phyloP scores from a whole-genome alignment of 2,888 invertebrate genomes.

The Nebria brevicollis region DNA sequence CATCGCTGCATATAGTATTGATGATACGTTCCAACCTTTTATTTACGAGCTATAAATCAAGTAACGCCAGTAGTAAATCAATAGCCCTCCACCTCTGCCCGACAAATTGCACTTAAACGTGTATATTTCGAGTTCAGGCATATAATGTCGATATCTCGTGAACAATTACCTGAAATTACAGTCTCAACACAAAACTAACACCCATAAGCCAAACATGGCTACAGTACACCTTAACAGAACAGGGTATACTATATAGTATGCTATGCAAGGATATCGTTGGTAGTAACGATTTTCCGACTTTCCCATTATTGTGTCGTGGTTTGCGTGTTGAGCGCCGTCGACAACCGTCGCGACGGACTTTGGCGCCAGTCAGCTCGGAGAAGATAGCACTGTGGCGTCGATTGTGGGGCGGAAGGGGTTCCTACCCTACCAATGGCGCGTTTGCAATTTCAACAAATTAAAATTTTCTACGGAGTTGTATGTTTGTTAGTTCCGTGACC shows the following conservation, averaged over 20 bases:
- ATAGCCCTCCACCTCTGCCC: neutral
- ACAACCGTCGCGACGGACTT: conserved; percentile 17
- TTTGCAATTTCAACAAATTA: conserved; percentile 53
- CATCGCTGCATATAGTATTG: neutral
- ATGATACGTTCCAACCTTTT: neutral
- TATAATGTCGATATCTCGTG: neutral
- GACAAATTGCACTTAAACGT: neutral
- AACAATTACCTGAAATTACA: conserved; percentile 1
- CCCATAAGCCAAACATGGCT: conserved; percentile 1
- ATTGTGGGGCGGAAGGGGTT: conserved; percentile 23
- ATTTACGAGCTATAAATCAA: neutral
- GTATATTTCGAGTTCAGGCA: neutral
- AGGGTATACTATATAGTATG: neutral
- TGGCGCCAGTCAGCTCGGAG: conserved; percentile 23
- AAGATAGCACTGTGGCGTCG: conserved; percentile 18
- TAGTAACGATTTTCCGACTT: conserved; percentile 22
- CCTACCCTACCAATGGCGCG: conserved; percentile 28
- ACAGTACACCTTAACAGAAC: neutral
- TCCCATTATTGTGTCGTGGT: conserved; percentile 4
- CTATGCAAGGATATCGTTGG: neutral
- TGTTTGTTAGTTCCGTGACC: conserved; percentile 11
- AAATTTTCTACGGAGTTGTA: conserved; percentile 50
- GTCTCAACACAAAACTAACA: neutral
- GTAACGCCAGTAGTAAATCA: conserved; percentile 1
- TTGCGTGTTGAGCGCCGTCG: conserved; percentile 15